phyloP scores from a whole-genome alignment of 2,888 invertebrate genomes.

The Campoplex capitator region DNA sequence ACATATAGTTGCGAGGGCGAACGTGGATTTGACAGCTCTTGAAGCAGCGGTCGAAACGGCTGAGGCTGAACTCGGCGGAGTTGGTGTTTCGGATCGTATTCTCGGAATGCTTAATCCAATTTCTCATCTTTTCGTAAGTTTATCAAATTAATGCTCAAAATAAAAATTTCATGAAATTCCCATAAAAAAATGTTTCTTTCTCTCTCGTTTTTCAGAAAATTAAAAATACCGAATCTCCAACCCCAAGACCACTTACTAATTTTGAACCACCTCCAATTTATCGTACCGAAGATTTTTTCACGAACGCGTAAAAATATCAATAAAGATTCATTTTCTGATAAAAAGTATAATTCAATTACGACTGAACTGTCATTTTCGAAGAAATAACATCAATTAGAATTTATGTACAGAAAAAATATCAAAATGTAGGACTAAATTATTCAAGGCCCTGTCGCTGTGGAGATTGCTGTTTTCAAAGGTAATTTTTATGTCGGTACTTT shows the following conservation, averaged over 20 bases:
- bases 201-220: constrained; percentile 74
- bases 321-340: background rate
- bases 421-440: background rate
- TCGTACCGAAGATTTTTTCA: constrained; percentile 79
- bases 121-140: constrained; percentile 81
- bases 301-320: constrained; percentile 65
- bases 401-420: background rate
- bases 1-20: constrained; percentile 79
- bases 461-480: no score
- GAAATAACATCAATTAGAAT: background rate
- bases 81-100: constrained; percentile 79
- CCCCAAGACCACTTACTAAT: constrained; percentile 66
- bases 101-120: constrained; percentile 83
- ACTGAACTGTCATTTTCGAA: background rate
- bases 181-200: background rate
- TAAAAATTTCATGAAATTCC: background rate
- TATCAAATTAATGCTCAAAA: background rate
- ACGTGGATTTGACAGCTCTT: constrained; percentile 79
- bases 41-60: constrained; percentile 82
- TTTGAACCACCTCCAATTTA: constrained; percentile 79
- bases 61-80: constrained; percentile 79
- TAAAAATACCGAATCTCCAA: constrained; percentile 75
- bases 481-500: no score
- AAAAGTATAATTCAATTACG: background rate
- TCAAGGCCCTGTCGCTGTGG: no score